phyloP scores from a whole-genome alignment of 2,888 invertebrate genomes.

The Bembecia ichneumoniformis region DNA sequence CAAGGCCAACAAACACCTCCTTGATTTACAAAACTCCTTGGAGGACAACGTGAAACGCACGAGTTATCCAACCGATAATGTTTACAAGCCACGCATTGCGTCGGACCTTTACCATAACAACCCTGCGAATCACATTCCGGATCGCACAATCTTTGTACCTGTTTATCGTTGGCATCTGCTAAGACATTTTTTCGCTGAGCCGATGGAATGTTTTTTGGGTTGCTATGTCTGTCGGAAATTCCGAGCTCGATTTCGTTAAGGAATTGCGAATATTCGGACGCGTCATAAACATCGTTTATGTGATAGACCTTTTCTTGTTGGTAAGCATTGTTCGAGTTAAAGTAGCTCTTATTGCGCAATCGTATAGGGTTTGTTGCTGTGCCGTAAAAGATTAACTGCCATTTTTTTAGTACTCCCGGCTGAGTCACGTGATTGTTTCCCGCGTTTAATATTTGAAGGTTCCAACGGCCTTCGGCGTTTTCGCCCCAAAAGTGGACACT shows the following conservation, averaged over 20 bases:
- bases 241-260: slow-evolving; percentile 64
- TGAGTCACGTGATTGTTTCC: slow-evolving; percentile 87
- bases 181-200: slow-evolving; percentile 73
- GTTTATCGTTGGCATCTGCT: slow-evolving; percentile 74
- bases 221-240: slow-evolving; percentile 74
- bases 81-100: slow-evolving; percentile 87
- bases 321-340: slow-evolving; percentile 56
- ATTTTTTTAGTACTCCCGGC: slow-evolving; percentile 90
- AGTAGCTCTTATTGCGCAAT: slow-evolving; percentile 73
- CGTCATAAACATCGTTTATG: slow-evolving; percentile 76
- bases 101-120: slow-evolving; percentile 87
- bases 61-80: slow-evolving; percentile 87
- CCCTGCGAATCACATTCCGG: slow-evolving; percentile 84
- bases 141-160: slow-evolving; percentile 81
- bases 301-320: slow-evolving; percentile 70
- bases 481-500: slow-evolving; percentile 99
- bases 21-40: slow-evolving; percentile 85
- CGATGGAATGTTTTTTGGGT: slow-evolving; percentile 78
- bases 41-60: slow-evolving; percentile 87
- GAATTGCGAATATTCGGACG: slow-evolving; percentile 72
- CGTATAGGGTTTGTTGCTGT: slow-evolving; percentile 89
- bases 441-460: slow-evolving; percentile 81
- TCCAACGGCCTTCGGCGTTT: slow-evolving; percentile 90
- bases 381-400: slow-evolving; percentile 97
- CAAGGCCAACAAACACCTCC: slow-evolving; percentile 89